Conservation (phyloP, 2,888 invertebrate genomes). For the Melanotus villosus region DNA sequence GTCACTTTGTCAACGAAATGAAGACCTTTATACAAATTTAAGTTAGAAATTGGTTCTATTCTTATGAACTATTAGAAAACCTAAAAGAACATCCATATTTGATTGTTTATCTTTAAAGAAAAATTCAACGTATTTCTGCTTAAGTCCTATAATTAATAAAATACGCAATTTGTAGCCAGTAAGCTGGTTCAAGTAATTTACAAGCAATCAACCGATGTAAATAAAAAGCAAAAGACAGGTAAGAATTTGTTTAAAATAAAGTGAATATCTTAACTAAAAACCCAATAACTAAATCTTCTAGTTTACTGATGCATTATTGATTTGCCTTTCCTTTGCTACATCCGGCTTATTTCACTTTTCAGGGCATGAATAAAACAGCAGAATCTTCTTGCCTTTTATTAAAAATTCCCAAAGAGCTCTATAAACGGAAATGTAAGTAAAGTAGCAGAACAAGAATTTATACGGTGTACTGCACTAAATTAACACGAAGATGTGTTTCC, state of each 20-base stretch:
- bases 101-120: too few relatives aligned
- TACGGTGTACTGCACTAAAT: not conserved
- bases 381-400: not conserved
- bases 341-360: not conserved
- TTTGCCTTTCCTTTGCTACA: not conserved
- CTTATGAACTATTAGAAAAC: too few relatives aligned
- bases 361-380: constrained; percentile 1
- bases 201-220: too few relatives aligned
- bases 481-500: not conserved
- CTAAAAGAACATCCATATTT: too few relatives aligned
- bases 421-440: not conserved
- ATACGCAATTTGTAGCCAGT: not conserved
- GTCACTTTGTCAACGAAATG: not conserved
- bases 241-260: not conserved
- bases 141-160: not conserved
- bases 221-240: too few relatives aligned
- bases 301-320: not conserved
- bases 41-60: too few relatives aligned
- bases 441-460: not conserved
- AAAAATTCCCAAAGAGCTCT: not conserved
- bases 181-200: too few relatives aligned
- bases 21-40: not conserved
- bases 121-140: too few relatives aligned
- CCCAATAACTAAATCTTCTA: not conserved
- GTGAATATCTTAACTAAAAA: too few relatives aligned